phyloP scores from a whole-genome alignment of 2,113 vertebrate genomes.

The Phoenicopterus ruber region DNA sequence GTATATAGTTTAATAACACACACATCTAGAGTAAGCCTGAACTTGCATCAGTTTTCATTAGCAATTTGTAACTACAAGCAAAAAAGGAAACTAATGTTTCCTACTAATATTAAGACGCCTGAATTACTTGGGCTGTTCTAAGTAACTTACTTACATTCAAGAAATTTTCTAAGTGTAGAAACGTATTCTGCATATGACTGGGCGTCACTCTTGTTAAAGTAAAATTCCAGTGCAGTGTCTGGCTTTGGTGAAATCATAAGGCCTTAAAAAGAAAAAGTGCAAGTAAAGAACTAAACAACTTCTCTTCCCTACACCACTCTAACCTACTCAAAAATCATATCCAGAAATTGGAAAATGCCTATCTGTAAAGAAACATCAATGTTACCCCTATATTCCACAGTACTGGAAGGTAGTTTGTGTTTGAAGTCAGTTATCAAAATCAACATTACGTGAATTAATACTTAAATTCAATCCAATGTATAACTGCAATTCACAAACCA shows the following conservation, averaged over 20 bases:
- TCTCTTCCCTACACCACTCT: background rate
- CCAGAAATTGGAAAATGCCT: background rate
- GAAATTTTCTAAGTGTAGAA: conserved; percentile 77
- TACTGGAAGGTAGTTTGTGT: background rate
- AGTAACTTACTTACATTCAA: conserved; percentile 78
- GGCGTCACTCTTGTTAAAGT: conserved; percentile 75
- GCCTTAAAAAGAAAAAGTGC: conserved; percentile 73
- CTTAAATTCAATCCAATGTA: background rate
- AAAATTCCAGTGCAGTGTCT: conserved; percentile 80
- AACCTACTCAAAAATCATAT: background rate
- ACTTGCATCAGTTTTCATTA: background rate
- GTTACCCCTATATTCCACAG: background rate
- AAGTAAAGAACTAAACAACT: conserved; percentile 7
- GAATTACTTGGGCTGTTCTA: background rate
- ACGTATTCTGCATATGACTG: conserved; percentile 75
- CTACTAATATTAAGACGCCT: background rate
- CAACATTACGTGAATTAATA: background rate
- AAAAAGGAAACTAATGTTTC: background rate
- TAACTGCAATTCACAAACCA: background rate
- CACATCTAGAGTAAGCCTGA: background rate
- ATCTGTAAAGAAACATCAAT: background rate
- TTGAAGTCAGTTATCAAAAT: conserved; percentile 7
- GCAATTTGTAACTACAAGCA: background rate
- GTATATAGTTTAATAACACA: background rate
- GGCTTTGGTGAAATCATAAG: conserved; percentile 89